Evolutionary conservation across 1,140 invertebrate genomes (phyloP).

Genomic region (Elymnias hypermnestra): DNA sequence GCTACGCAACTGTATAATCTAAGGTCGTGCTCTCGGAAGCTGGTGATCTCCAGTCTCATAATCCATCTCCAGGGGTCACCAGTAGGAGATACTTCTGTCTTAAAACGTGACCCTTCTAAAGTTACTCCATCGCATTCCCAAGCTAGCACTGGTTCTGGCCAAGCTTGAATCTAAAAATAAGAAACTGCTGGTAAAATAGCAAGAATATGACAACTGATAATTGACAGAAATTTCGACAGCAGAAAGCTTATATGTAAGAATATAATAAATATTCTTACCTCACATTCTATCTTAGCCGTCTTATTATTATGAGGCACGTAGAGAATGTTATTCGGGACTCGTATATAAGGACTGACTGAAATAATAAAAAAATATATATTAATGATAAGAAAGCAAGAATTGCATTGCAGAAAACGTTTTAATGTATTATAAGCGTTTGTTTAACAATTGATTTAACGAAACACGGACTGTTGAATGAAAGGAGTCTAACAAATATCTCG

Average conservation of each 20-base stretch:
- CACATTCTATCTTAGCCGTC: conserved; percentile 86
- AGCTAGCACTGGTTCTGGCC: conserved; percentile 88
- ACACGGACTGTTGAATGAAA: too few species aligned
- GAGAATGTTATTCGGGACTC: conserved; percentile 85
- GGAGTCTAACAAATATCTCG: too few species aligned
- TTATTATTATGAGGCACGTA: conserved; percentile 79
- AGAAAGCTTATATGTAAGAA: too few species aligned
- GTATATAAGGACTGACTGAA: conserved; percentile 89
- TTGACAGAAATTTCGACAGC: too few species aligned
- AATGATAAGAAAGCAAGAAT: too few species aligned
- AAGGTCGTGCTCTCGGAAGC: conserved; percentile 80
- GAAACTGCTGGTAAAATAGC: conserved; percentile 18
- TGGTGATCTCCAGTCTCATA: conserved; percentile 86
- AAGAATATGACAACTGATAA: too few species aligned
- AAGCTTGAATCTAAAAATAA: conserved; percentile 84
- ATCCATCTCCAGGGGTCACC: conserved; percentile 71
- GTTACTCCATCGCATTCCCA: conserved; percentile 92
- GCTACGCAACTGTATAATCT: conserved; percentile 88
- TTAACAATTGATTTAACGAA: too few species aligned
- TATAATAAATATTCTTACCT: conserved; percentile 77
- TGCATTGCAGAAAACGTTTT: too few species aligned
- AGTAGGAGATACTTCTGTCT: conserved; percentile 78
- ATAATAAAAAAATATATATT: conserved; percentile 30
- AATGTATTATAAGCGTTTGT: too few species aligned
- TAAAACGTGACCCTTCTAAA: conserved; percentile 83